Conservation (phyloP, 2,888 invertebrate genomes). For the Alviniconcha strummeri region DNA sequence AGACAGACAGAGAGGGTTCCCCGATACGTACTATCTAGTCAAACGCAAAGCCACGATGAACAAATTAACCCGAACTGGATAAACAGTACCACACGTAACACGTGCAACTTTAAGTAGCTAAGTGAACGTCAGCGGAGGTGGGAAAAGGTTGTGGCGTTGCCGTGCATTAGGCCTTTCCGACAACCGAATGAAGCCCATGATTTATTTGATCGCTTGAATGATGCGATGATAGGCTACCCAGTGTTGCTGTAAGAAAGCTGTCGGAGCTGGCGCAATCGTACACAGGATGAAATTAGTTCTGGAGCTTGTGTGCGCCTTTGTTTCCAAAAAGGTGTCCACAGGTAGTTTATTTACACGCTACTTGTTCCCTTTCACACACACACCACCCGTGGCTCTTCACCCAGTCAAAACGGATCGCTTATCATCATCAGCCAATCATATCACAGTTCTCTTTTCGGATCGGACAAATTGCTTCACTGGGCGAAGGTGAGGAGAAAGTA, state of each 20-base stretch:
- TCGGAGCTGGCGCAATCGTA: not conserved
- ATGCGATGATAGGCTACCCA: too few relatives aligned
- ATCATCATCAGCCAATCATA: slow-evolving; percentile 63
- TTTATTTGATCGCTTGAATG: too few relatives aligned
- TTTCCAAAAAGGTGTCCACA: not conserved
- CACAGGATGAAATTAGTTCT: not conserved
- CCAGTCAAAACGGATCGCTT: slow-evolving; percentile 54
- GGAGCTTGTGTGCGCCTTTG: not conserved
- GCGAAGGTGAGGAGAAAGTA: slow-evolving; percentile 41
- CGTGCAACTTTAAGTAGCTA: too few relatives aligned
- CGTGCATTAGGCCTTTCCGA: too few relatives aligned
- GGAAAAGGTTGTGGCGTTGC: too few relatives aligned
- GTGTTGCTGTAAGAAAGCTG: not conserved
- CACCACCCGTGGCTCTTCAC: slow-evolving; percentile 23
- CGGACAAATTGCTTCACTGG: slow-evolving; percentile 60
- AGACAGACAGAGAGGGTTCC: not conserved
- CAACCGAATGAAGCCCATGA: too few relatives aligned
- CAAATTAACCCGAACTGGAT: too few relatives aligned
- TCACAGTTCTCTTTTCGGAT: slow-evolving; percentile 51
- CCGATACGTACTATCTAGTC: not conserved
- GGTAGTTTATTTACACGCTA: not conserved
- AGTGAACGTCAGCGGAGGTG: too few relatives aligned
- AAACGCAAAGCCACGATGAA: too few relatives aligned
- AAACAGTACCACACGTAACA: too few relatives aligned
- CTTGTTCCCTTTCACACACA: slow-evolving; percentile 9